A percentile compares a stretch with the other conserved stretches of the same genome.
Conservation (phyloP, 2,888 invertebrate genomes). For the Stratiomys singularior region DNA sequence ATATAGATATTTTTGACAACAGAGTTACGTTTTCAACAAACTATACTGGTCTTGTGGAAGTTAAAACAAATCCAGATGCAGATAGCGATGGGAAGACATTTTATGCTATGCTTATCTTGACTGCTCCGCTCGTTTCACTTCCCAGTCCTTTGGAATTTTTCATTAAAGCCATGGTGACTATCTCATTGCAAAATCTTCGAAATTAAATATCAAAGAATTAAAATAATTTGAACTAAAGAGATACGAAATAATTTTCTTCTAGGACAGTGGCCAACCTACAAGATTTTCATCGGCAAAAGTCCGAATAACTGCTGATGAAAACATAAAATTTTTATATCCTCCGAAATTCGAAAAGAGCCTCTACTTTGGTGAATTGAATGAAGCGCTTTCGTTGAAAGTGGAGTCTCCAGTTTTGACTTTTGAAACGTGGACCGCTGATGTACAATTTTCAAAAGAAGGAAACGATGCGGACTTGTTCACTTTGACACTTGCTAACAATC, state of each 20-base stretch:
- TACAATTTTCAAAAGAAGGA: constrained; percentile 51
- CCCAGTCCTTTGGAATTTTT: constrained; percentile 53
- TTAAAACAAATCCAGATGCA: constrained; percentile 50
- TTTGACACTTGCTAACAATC: constrained; percentile 48
- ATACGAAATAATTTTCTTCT: not conserved
- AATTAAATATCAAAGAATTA: too few relatives aligned
- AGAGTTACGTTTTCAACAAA: constrained; percentile 54
- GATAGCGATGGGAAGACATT: constrained; percentile 52
- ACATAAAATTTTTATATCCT: constrained; percentile 52
- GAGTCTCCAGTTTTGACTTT: constrained; percentile 48
- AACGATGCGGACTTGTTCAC: constrained; percentile 51
- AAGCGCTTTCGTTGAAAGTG: constrained; percentile 1
- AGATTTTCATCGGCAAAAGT: constrained; percentile 52
- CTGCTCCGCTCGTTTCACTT: constrained; percentile 53
- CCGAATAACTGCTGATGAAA: constrained; percentile 52
- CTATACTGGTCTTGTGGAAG: constrained; percentile 51
- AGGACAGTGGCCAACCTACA: constrained; percentile 56
- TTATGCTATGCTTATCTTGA: constrained; percentile 54
- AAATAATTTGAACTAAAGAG: too few relatives aligned
- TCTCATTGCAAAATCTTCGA: not conserved
- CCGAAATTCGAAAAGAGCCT: constrained; percentile 52
- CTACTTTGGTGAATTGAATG: constrained; percentile 28
- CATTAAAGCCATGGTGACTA: constrained; percentile 55
- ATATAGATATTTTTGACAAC: constrained; percentile 56
- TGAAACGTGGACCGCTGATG: constrained; percentile 52